Base-by-base conservation (phyloP, 2,888 invertebrate species). In the Chrysolina haemoptera region DNA sequence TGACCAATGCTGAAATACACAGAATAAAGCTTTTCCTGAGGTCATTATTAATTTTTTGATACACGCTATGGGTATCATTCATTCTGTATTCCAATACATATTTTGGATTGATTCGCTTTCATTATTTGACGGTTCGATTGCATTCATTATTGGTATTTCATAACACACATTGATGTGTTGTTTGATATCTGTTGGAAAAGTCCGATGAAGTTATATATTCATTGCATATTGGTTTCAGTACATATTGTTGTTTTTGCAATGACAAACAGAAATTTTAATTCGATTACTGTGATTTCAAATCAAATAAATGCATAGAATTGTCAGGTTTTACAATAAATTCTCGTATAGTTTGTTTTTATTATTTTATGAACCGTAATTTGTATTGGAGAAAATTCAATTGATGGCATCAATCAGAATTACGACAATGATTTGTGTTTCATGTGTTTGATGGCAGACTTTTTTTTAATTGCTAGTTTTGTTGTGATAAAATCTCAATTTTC, bases 221-320 rank as follows among this genome's bases (percentile, higher is more conserved):
- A 55, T 55, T 55, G 22, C 55, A 55, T 22, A 55, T 55, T 55
- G 55, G 55, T 55, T 55, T 55, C 55, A 18, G 22, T 55, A 22
- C 55, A 55, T 55, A 55, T 55, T 55, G 55, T 55, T 55, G 55
- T 55, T 55, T 20, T 20, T 55, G 12, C 9, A 12, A 12, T 55
- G 22, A 55, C 55, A 55, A 20, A 55, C 22, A 20, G 22, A 55
- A 55, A 55, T 55, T 55, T 55, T 11, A 55, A 55, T 55, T 55
- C 22, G 55, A 55, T 55, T 55, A 20, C 55, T 20, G 12, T 4
- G 18, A 18, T 12, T 55, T 55, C 55, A 22, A 55, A 55, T 55
- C 55, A 55, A 55, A 55, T 22, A 22, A 55, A 55, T 55, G 12
- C 11, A 55, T 55, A 18, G 20, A 55, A 55, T 55, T 55, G 55